Base-by-base conservation (phyloP, 2,113 vertebrate species). In the Lophochroa leadbeateri region DNA sequence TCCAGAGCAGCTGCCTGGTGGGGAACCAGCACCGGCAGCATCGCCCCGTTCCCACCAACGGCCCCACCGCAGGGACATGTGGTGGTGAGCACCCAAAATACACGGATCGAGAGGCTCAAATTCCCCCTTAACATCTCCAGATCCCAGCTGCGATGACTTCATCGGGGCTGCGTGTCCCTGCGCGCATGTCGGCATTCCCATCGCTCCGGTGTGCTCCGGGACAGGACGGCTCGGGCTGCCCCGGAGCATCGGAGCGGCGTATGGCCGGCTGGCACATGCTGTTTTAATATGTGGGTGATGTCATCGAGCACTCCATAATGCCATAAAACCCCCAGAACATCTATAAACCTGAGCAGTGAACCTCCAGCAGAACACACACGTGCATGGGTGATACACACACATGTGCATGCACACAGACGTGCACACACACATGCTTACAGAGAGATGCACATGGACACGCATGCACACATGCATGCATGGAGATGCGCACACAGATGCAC, bases 331-430 rank as follows among this genome's bases (percentile, higher is more conserved):
- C 10, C 10, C 96, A 92, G 94, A 92, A 71, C 33, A 0, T 64
- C 96, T 67, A 92, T 96, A 97, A 97, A 97, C 82, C 93, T 76
- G 94, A 57, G 17, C 85, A 1, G 24, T 1, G 58, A 90, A n/a
- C 95, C 87, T 86, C 69, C 72, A 39, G 92, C 55, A 55, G 93
- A 92, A 84, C 82, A 90, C 94, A 96, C 95, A 65, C 86, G 11
- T 8, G 31, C 74, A 44, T 1, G 6, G 4, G 27, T 4, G 9
- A 13, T 11, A n/a, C 39, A 19, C 18, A 13, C 19, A 96, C 23
- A 18, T 11, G 6, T 11, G 6, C 39, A 14, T 1, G 35, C 24
- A 2, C 44, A 20, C 10, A 5, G 9, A 14, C 10, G 7, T 4
- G 10, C 21, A 11, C 5, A 5, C 33, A 35, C 13, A 18, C 1